Evolutionary conservation across 2,113 vertebrate genomes (phyloP), one percentile per base, ranked within the genome.

Genomic region (Scolopax mira): DNA sequence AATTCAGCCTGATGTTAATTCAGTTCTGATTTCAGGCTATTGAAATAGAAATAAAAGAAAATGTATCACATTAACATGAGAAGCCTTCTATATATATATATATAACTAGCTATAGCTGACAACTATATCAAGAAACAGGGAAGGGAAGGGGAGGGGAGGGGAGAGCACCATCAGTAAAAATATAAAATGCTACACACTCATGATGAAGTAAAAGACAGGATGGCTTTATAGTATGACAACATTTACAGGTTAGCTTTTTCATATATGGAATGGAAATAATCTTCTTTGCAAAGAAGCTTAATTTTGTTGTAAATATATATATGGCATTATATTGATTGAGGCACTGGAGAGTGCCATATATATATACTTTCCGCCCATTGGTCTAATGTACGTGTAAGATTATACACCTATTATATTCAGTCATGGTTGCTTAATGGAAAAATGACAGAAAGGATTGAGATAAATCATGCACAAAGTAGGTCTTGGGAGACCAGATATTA

Each of bases 31-130:
- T 95, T 88, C 61, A 90, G 33, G 16, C 58, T 83, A 52, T 61
- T 81, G 85, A 89, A 95, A 83, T 46, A 86, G 80, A 88, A 88
- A 94, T 77, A 81, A 89, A 81, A 11, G 15, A 55, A 87, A 79
- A 75, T 42, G 28, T 27, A 67, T 82, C 65, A 72, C 25, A 72
- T 79, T 77, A 72, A 42, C n/a, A 30, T 73, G 54, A 93, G 33
- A 83, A 86, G 35, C 2, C 7, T 66, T 66, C 11, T 58, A 18
- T 55, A 39, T 55, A 51, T 58, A 18, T 55, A 39, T 55, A 51
- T 77, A 78, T n/a, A 91, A 16, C 4, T 31, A 71, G 14, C 14
- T 72, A 37, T 54, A 75, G 33, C 41, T 42, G 41, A 42, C 46
- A 85, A 23, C 12, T 35, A 5, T 57, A 39, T 78, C 22, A 65